Evolutionary conservation across 1,140 invertebrate genomes (phyloP).

Genomic region (Cataglyphis hispanica): DNA sequence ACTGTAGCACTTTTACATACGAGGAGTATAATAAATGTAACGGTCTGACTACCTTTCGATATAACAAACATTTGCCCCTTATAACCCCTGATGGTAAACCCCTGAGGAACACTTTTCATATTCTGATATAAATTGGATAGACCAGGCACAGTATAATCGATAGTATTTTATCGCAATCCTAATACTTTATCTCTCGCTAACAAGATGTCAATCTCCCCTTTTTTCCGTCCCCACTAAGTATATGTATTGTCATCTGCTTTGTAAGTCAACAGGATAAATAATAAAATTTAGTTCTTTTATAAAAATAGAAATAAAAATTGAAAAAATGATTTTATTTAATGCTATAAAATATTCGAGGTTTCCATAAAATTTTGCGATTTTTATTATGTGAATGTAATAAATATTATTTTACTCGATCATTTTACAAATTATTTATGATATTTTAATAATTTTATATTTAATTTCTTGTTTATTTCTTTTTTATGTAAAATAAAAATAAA

Average conservation of each 20-base stretch:
- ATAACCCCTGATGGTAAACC: neutral
- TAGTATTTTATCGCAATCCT: constrained; percentile 58
- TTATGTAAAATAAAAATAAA: neutral
- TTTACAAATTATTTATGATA: neutral
- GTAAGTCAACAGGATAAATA: neutral
- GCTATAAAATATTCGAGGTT: neutral
- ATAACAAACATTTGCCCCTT: neutral
- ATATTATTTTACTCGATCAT: constrained; percentile 18
- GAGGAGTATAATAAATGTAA: neutral
- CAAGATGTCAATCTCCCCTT: constrained; percentile 65
- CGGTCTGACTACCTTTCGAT: neutral
- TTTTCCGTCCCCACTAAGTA: neutral
- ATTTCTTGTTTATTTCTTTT: too few relatives aligned
- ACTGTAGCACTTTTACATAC: neutral
- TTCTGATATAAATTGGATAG: constrained; percentile 74
- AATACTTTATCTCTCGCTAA: constrained; percentile 67
- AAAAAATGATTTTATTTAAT: neutral
- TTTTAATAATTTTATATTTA: neutral
- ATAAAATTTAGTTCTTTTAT: neutral
- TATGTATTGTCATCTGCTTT: neutral
- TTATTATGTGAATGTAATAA: neutral
- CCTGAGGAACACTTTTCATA: constrained; percentile 57
- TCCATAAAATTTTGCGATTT: neutral
- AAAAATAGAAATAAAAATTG: neutral
- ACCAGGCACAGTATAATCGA: constrained; percentile 71